Conservation (phyloP, 1,140 invertebrate species). For the Anoplophora glabripennis region DNA sequence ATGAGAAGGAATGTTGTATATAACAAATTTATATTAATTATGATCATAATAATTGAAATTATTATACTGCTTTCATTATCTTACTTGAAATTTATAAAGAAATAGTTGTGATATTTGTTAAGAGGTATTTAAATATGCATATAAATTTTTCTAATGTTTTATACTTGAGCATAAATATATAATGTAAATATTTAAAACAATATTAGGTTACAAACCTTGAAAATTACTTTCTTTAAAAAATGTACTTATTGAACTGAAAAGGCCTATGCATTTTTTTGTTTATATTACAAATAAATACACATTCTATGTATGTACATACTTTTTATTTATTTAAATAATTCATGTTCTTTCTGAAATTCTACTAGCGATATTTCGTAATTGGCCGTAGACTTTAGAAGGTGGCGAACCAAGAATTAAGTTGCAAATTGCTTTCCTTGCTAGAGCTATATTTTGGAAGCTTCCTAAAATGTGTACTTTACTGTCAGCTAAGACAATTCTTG, state of each 20-base stretch:
- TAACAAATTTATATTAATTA: slow-evolving; percentile 52
- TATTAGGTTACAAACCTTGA: too few species aligned
- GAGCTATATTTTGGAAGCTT: slow-evolving; percentile 94
- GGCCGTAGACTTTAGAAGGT: slow-evolving; percentile 95
- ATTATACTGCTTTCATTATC: slow-evolving; percentile 34
- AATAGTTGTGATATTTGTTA: slow-evolving; percentile 6
- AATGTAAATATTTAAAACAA: background rate
- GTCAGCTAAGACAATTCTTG: slow-evolving; percentile 95
- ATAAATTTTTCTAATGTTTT: background rate
- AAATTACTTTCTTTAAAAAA: too few species aligned
- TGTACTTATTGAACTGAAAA: background rate
- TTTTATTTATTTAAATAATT: slow-evolving; percentile 31
- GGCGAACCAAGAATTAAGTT: slow-evolving; percentile 96
- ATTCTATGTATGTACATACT: background rate
- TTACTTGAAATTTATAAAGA: slow-evolving; percentile 34
- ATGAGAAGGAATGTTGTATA: slow-evolving; percentile 52
- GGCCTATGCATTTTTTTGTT: background rate
- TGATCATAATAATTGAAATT: slow-evolving; percentile 52
- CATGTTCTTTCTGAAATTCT: slow-evolving; percentile 80
- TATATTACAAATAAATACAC: background rate
- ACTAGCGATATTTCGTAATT: slow-evolving; percentile 79
- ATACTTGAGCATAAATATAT: too few species aligned
- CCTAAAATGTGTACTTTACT: slow-evolving; percentile 96
- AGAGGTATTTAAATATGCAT: too few species aligned
- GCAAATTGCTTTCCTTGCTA: slow-evolving; percentile 94